Evolutionary conservation across 2,113 vertebrate species (phyloP).

Genomic region (Alligator mississippiensis): DNA sequence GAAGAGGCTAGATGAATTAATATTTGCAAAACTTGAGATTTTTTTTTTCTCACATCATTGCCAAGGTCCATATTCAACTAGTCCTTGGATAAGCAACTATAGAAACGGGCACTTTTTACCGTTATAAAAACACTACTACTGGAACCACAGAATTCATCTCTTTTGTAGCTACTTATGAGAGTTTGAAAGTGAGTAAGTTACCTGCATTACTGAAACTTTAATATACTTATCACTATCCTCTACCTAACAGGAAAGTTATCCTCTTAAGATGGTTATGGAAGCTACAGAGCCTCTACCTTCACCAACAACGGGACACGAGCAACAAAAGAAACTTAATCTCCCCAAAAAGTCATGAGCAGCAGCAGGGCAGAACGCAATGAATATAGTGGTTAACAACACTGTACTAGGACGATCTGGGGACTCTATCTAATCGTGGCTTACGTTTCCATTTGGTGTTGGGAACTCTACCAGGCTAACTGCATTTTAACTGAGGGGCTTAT

Average conservation of each 20-base stretch:
- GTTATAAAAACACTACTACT: neutral
- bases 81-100: neutral
- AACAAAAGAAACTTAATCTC: slow-evolving; percentile 9
- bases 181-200: neutral
- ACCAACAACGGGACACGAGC: neutral
- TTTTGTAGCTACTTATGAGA: fast-evolving
- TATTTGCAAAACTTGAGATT: neutral
- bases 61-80: neutral
- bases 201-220: neutral
- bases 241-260: neutral
- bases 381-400: neutral
- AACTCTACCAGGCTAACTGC: neutral
- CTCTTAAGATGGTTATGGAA: neutral
- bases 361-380: neutral
- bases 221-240: neutral
- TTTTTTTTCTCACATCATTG: neutral
- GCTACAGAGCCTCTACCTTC: neutral
- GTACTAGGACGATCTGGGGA: neutral
- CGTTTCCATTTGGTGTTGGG: neutral
- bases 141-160: neutral
- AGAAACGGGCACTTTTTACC: neutral
- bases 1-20: neutral
- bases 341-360: neutral
- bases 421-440: neutral
- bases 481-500: too few species aligned